Evolutionary conservation across 2,888 invertebrate genomes (phyloP).

Genomic region (Tachina grossa): DNA sequence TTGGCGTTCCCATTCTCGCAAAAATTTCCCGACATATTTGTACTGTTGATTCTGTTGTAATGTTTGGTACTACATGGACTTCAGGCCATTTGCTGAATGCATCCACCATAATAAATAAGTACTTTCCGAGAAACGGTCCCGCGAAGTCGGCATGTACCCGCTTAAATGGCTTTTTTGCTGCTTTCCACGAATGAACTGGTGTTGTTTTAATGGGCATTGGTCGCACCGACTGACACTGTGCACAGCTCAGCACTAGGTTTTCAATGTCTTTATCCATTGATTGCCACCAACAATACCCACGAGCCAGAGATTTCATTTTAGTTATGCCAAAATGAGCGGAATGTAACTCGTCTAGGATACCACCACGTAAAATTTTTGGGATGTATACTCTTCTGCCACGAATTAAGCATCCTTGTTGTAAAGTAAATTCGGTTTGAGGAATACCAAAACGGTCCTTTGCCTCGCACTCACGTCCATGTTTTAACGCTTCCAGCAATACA

Average conservation of each 20-base stretch:
- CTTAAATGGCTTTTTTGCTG: not conserved
- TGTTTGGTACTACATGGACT: too few species aligned
- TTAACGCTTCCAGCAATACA: not conserved
- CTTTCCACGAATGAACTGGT: too few species aligned
- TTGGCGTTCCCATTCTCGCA: constrained; percentile 7
- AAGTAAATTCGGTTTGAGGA: not conserved
- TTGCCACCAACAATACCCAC: too few species aligned
- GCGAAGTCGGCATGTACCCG: constrained; percentile 22
- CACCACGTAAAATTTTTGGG: not conserved
- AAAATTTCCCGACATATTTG: constrained; percentile 3
- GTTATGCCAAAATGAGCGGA: too few species aligned
- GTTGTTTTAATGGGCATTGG: too few species aligned
- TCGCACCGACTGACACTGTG: too few species aligned
- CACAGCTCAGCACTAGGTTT: too few species aligned
- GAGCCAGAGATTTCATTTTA: too few species aligned
- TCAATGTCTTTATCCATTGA: too few species aligned
- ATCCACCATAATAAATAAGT: too few species aligned
- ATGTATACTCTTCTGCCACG: not conserved
- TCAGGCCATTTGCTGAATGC: too few species aligned
- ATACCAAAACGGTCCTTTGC: not conserved
- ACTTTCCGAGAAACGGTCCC: not conserved
- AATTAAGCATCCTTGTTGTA: not conserved
- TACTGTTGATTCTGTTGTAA: not conserved
- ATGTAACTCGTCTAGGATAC: too few species aligned
- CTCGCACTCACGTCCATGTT: not conserved